A percentile compares a stretch with the other conserved stretches of the same genome.
phyloP scores from a whole-genome alignment of 2,888 invertebrate species.

The Euphydryas editha region DNA sequence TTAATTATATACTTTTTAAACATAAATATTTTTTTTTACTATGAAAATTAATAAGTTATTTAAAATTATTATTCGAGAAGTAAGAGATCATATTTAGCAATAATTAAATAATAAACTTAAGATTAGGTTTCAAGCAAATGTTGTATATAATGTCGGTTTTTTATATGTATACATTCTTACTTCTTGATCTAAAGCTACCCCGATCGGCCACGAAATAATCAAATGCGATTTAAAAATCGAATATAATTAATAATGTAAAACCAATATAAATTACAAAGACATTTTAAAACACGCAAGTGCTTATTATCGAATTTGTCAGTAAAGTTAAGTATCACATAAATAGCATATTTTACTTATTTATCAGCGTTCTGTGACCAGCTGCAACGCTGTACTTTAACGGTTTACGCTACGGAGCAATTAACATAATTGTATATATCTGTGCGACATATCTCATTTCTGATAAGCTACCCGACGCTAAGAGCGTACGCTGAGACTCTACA shows the following conservation, averaged over 20 bases:
- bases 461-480: conserved; percentile 5
- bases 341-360: conserved; percentile 11
- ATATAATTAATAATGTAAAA: background rate
- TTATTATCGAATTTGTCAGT: conserved; percentile 19
- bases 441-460: conserved; percentile 20
- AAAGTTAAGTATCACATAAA: background rate
- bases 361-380: conserved; percentile 17
- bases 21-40: too few species aligned
- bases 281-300: background rate
- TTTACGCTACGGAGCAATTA: conserved; percentile 17
- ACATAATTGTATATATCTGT: conserved; percentile 29
- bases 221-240: background rate
- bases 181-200: background rate
- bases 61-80: too few species aligned
- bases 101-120: too few species aligned
- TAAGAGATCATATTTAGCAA: too few species aligned
- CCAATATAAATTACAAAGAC: background rate
- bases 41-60: too few species aligned
- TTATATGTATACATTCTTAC: background rate
- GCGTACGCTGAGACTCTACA: background rate
- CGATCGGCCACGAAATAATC: background rate
- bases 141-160: too few species aligned
- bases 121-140: too few species aligned
- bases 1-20: too few species aligned
- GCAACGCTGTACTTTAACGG: conserved; percentile 16